Evolutionary conservation across 2,888 invertebrate genomes (phyloP).

Genomic region (Megastigmus dorsalis): DNA sequence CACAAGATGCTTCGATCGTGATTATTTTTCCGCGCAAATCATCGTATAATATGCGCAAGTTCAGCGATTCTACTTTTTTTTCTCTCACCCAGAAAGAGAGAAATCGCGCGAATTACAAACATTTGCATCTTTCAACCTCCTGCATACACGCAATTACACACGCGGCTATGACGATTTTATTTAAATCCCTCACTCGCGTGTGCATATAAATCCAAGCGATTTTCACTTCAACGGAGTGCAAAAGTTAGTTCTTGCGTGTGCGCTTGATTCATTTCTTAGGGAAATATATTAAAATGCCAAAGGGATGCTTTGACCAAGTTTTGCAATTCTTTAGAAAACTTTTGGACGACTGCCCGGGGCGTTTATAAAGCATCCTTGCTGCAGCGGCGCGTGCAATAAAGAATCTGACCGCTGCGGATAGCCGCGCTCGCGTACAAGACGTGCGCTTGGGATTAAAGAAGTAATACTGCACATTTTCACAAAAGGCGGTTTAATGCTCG

Average conservation of each 20-base stretch:
- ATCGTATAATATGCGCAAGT: neutral
- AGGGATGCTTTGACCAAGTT: no score
- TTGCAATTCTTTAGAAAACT: no score
- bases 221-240: no score
- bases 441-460: neutral
- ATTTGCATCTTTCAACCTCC: slow-evolving; percentile 25
- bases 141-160: slow-evolving; percentile 5
- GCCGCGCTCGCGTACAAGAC: no score
- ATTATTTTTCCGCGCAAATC: neutral
- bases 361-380: no score
- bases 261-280: no score
- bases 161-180: neutral
- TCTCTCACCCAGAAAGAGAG: slow-evolving; percentile 38
- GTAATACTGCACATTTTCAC: neutral
- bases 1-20: neutral
- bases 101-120: slow-evolving; percentile 42
- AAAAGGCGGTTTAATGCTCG: neutral
- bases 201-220: neutral
- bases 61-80: slow-evolving; percentile 6
- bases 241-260: no score
- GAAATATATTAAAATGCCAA: no score
- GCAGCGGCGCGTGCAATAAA: no score
- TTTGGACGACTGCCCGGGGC: no score
- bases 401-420: no score
- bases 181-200: slow-evolving; percentile 19